Percentiles rank a stretch among this genome's conserved stretches.
phyloP scores from a whole-genome alignment of 1,140 invertebrate species.

The Tachypleus tridentatus region DNA sequence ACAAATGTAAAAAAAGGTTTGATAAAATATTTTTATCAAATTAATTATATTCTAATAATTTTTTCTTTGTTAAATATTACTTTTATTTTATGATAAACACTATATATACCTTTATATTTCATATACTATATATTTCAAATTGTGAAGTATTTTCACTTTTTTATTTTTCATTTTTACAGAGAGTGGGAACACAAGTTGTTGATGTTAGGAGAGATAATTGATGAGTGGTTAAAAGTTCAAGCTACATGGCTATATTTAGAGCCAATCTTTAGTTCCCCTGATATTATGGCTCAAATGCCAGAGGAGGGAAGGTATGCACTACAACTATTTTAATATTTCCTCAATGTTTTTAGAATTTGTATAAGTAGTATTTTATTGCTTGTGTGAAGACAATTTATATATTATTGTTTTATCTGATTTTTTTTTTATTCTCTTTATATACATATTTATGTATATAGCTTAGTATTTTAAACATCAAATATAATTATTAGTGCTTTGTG shows the following conservation, averaged over 20 bases:
- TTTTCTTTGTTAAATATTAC: no score
- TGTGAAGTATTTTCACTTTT: no score
- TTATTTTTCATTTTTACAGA: slow-evolving; percentile 24
- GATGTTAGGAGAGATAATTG: slow-evolving; percentile 64
- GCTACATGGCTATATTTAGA: slow-evolving; percentile 94
- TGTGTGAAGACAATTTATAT: not conserved
- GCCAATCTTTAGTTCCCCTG: slow-evolving; percentile 95
- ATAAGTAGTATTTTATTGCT: not conserved
- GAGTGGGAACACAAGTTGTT: slow-evolving; percentile 41
- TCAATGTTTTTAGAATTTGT: slow-evolving; percentile 24
- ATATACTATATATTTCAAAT: no score
- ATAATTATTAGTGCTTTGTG: slow-evolving; percentile 3
- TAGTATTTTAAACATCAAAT: slow-evolving; percentile 20
- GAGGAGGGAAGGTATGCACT: slow-evolving; percentile 53
- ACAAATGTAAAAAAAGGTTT: no score
- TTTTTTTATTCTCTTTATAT: not conserved
- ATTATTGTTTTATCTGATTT: not conserved
- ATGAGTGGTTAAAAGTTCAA: slow-evolving; percentile 93
- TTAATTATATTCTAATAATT: no score
- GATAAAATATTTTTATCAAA: no score
- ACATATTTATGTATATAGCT: slow-evolving; percentile 5
- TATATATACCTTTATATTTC: no score
- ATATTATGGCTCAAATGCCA: slow-evolving; percentile 88
- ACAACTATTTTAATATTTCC: not conserved
- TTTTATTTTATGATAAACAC: no score